Conservation (phyloP, 2,797 vertebrate species). For the Coregonus ussuriensis region DNA sequence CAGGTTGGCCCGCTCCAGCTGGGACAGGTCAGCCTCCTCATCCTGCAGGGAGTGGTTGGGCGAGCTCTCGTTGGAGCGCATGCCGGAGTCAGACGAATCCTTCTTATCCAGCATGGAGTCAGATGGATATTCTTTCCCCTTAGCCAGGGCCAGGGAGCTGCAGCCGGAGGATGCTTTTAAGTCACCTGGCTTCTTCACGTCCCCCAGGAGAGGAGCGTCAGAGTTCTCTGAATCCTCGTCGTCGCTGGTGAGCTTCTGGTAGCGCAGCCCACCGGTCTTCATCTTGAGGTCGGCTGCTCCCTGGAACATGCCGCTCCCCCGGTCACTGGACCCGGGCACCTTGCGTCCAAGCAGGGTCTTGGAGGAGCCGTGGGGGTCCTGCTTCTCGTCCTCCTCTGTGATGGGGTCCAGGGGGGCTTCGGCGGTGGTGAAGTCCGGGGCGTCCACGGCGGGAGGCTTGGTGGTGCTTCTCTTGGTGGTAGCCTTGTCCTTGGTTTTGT, state of each 20-base stretch:
- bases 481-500: constrained; percentile 86
- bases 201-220: constrained; percentile 87
- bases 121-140: constrained; percentile 91
- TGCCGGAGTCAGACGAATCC: constrained; percentile 95
- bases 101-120: constrained; percentile 95
- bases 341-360: constrained; percentile 84
- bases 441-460: constrained; percentile 78
- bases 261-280: constrained; percentile 85
- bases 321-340: constrained; percentile 64
- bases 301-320: constrained; percentile 87
- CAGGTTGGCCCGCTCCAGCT: constrained; percentile 86
- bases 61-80: constrained; percentile 92
- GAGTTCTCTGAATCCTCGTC: constrained; percentile 96
- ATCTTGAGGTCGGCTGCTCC: constrained; percentile 85
- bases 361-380: constrained; percentile 82
- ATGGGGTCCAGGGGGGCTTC: constrained; percentile 90
- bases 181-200: constrained; percentile 71
- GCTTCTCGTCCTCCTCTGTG: constrained; percentile 94
- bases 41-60: constrained; percentile 96
- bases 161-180: constrained; percentile 65
- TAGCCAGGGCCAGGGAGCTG: constrained; percentile 75
- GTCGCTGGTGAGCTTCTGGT: constrained; percentile 94
- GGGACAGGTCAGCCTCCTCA: constrained; percentile 86
- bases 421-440: constrained; percentile 80
- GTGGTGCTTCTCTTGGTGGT: constrained; percentile 69